A percentile compares a stretch with the other conserved stretches of the same genome.
These are phyloP conservation scores for Pseudomyrmex concolor DNA, from an alignment of 1,140 invertebrate genomes.

Conservation along the genomic window DNA sequence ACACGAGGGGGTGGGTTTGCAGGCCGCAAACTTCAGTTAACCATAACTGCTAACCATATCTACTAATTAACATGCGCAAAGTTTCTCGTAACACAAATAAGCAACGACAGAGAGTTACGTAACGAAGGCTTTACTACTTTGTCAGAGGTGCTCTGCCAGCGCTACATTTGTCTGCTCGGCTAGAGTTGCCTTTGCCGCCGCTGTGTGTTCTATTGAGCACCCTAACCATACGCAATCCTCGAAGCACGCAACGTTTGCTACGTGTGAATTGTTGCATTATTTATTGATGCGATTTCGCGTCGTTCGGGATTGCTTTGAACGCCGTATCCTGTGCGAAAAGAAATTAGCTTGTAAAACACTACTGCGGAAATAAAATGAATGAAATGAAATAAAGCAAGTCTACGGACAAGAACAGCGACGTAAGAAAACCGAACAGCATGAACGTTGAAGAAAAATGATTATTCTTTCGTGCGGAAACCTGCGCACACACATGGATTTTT, in stretches of 20 bases:
- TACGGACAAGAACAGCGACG: not conserved
- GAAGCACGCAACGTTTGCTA: constrained; percentile 3
- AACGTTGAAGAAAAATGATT: not conserved
- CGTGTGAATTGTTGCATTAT: constrained; percentile 37
- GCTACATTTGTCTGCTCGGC: constrained; percentile 16
- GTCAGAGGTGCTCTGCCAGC: constrained; percentile 59
- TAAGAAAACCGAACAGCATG: not conserved
- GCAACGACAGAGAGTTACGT: constrained; percentile 70
- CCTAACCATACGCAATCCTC: not conserved
- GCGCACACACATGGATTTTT: too few relatives aligned
- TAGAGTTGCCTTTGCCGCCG: not conserved
- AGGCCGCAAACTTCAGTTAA: constrained; percentile 64
- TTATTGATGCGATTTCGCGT: constrained; percentile 65
- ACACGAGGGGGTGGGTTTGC: not conserved
- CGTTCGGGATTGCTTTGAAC: constrained; percentile 30
- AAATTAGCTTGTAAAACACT: not conserved
- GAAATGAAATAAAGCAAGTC: not conserved
- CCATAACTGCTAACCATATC: constrained; percentile 72
- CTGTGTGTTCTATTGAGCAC: not conserved
- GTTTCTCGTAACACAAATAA: constrained; percentile 72
- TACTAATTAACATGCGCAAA: constrained; percentile 73
- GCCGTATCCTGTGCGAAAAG: not conserved
- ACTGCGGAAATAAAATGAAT: not conserved
- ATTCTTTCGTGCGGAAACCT: too few relatives aligned
- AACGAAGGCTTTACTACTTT: constrained; percentile 68